Evolutionary conservation across 2,888 invertebrate species (phyloP), one percentile per base, ranked within the genome.

Genomic region (Synergus umbraculus): DNA sequence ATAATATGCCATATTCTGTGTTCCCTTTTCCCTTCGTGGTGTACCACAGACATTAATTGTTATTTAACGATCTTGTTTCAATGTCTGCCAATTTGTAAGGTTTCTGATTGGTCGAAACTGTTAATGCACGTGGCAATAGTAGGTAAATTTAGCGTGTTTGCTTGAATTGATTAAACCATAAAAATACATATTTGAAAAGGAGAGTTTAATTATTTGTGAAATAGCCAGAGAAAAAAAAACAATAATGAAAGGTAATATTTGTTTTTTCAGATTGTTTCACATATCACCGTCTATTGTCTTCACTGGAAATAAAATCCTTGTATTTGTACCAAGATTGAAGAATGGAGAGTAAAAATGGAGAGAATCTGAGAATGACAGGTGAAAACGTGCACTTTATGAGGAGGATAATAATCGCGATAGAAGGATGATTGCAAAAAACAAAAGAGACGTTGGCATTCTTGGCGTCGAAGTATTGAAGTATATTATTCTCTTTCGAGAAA

Each of bases 381-480:
- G 18, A 67, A 67, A 44, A 41, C 77, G 29, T 37, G 73, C 73
- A 73, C 73, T 73, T 73, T 73, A 73, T 15, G 73, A 54, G 46
- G 41, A 73, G 10, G 73, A 29, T 49, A 73, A 73, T 73, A 73
- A 54, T 46, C 37, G 67, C 13, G 43, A 67, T 46, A 64, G 37
- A 76, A 29, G 9, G 73, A 76, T 76, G 64, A 76, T 43, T 54
- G 43, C 37, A 22, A 73, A 76, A 37, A 78, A 29, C 4, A 15
- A 54, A 43, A 22, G 76, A 65, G 46, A 76, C n/a, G 76, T 73
- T 18, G 49, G 58, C 64, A 69, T 58, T 60, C 76, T 76, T 66
- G 76, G 60, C 43, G 78, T 76, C 43, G 69, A 78, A 69, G 18
- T 76, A 66, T 76, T 44, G 73, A 78, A 69, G 22, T 76, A 63